A percentile compares a stretch with the other conserved stretches of the same genome.
phyloP scores from a whole-genome alignment of 2,113 vertebrate genomes.

The Helogale parvula region DNA sequence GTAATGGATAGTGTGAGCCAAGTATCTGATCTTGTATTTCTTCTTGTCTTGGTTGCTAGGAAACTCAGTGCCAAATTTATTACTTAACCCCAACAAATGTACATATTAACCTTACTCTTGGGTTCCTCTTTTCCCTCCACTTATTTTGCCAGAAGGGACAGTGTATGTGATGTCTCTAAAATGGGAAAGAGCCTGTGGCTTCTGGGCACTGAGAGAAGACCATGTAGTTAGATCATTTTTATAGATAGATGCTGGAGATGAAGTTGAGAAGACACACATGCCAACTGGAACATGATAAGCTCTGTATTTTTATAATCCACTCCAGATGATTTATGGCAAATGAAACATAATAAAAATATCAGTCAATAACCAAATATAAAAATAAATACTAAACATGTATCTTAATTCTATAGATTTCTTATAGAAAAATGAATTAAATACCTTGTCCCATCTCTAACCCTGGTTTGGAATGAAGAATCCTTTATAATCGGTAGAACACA shows the following conservation, averaged over 20 bases:
- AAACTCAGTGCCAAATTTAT: slow-evolving; percentile 35
- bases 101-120: neutral
- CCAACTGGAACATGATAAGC: neutral
- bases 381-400: neutral
- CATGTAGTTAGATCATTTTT: slow-evolving; percentile 1
- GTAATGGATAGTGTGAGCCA: neutral
- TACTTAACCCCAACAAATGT: neutral
- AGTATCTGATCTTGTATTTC: neutral
- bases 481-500: neutral
- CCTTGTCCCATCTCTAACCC: neutral
- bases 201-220: neutral
- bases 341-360: neutral
- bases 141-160: neutral
- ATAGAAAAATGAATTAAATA: neutral
- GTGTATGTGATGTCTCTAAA: neutral
- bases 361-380: neutral
- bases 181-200: neutral
- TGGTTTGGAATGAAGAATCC: neutral
- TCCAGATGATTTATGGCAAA: neutral
- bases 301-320: slow-evolving; percentile 5
- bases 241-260: neutral
- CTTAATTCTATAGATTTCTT: neutral
- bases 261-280: neutral
- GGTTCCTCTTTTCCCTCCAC: neutral
- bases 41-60: neutral